Percentiles rank a stretch among this genome's conserved stretches.
Conservation (phyloP, 2,888 invertebrate species). For the Chloroclystis v-ata region DNA sequence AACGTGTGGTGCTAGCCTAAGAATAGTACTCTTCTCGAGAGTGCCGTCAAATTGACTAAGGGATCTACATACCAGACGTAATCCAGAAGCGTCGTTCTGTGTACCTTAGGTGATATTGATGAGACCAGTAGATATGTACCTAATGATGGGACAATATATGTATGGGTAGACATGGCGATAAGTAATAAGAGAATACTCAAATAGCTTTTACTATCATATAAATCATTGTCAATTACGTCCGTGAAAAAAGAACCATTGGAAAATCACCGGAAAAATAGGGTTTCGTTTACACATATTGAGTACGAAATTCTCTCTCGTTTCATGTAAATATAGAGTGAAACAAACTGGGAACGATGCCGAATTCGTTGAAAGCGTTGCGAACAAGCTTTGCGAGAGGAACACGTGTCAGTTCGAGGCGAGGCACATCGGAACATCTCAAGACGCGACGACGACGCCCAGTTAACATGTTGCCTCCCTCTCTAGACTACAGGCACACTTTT, state of each 20-base stretch:
- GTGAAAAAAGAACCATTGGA: conserved; percentile 20
- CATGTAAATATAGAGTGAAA: conserved; percentile 66
- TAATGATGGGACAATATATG: no score
- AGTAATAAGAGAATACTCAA: no score
- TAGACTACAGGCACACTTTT: conserved; percentile 9
- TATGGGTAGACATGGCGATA: no score
- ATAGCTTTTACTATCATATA: no score
- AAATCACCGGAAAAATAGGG: conserved; percentile 33
- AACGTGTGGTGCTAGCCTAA: no score
- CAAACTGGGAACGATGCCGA: conserved; percentile 59
- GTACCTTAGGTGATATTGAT: no score
- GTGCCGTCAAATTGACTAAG: no score
- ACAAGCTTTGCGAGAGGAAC: conserved; percentile 58
- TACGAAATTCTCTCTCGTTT: conserved; percentile 51
- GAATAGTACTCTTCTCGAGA: no score
- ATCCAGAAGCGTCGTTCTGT: no score
- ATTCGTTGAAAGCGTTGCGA: conserved; percentile 52
- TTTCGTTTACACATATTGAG: conserved; percentile 47
- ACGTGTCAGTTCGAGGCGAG: conserved; percentile 52
- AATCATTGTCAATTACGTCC: neutral
- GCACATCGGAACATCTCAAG: conserved; percentile 27
- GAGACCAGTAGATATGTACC: no score
- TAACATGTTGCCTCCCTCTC: conserved; percentile 61
- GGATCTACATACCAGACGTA: no score
- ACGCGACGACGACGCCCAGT: conserved; percentile 46